These are phyloP conservation scores for Bombus turneri DNA, from an alignment of 1,140 invertebrate species.

Conservation along the genomic window DNA sequence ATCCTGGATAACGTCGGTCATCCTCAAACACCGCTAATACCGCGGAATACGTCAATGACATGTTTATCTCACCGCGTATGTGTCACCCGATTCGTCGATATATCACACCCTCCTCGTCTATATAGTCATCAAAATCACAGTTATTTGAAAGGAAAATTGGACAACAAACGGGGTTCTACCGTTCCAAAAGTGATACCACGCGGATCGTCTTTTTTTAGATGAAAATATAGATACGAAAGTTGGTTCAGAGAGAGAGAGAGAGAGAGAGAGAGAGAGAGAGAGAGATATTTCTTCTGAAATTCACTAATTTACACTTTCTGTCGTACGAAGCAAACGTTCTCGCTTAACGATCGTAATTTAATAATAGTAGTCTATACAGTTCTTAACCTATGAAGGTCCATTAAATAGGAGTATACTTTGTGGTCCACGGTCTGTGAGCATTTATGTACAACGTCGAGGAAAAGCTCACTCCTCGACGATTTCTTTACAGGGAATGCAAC, in stretches of 20 bases:
- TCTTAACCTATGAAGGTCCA: slow-evolving; percentile 1
- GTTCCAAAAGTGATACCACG: no score
- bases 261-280: no score
- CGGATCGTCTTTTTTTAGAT: background rate
- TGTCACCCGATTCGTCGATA: background rate
- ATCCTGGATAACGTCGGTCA: slow-evolving; percentile 31
- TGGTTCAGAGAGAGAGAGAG: no score
- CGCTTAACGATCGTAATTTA: background rate
- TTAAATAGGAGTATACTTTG: background rate
- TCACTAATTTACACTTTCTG: background rate
- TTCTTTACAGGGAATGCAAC: slow-evolving; percentile 59
- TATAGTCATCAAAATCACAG: background rate
- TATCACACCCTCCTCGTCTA: background rate
- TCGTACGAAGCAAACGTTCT: background rate
- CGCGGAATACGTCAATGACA: background rate
- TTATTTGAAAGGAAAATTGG: no score
- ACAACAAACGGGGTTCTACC: no score
- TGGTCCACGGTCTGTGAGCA: slow-evolving; percentile 36
- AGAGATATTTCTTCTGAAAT: background rate
- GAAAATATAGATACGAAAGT: no score
- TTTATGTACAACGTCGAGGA: slow-evolving; percentile 52
- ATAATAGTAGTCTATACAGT: background rate
- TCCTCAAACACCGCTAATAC: background rate
- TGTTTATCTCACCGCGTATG: slow-evolving; percentile 3
- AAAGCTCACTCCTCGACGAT: background rate